Conservation (phyloP, 1,140 invertebrate species). For the Drosophila nigrodunni region DNA sequence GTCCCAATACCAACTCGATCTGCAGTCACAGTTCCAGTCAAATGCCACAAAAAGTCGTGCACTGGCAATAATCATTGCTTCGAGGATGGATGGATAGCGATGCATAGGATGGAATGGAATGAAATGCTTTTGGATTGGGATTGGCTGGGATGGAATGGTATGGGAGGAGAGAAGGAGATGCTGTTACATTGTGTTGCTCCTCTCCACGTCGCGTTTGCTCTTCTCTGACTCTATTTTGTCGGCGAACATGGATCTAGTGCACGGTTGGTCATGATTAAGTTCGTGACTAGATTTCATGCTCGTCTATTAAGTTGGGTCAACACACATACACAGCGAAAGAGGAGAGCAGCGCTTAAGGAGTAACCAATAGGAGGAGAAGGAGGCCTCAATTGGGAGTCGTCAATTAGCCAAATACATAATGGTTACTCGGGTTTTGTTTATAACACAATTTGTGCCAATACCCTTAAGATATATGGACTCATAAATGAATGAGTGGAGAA, state of each 20-base stretch:
- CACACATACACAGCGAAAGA: constrained; percentile 56
- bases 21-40: constrained; percentile 30
- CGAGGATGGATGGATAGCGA: constrained; percentile 30
- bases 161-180: constrained; percentile 1
- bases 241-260: constrained; percentile 85
- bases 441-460: constrained; percentile 20
- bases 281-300: constrained; percentile 85
- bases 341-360: constrained; percentile 37
- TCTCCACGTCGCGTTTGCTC: constrained; percentile 50
- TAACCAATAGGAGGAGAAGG: neutral
- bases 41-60: constrained; percentile 81
- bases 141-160: neutral
- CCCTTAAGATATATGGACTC: neutral
- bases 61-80: constrained; percentile 73
- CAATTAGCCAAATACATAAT: constrained; percentile 22
- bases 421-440: neutral
- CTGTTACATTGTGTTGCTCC: neutral
- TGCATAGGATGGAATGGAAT: no score
- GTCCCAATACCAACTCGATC: neutral
- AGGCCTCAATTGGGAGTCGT: constrained; percentile 16
- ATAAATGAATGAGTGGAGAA: neutral
- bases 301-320: constrained; percentile 85
- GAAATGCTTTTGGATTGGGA: no score
- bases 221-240: constrained; percentile 85
- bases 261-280: constrained; percentile 85